Evolutionary conservation across 2,888 invertebrate genomes (phyloP).

Genomic region (Ethmia dodecea): DNA sequence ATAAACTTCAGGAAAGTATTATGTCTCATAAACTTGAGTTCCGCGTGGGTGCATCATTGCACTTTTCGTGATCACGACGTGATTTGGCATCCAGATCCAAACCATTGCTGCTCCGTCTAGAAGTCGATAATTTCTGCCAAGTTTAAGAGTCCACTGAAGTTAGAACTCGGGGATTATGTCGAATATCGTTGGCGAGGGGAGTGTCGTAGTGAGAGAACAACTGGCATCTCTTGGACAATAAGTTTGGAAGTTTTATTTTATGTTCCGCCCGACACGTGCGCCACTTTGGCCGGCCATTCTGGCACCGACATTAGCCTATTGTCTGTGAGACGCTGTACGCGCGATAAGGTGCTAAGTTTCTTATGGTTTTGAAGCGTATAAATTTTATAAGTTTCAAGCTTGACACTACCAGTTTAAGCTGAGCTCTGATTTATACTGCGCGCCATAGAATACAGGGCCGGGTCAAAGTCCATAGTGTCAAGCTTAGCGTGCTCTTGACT

Average conservation of each 20-base stretch:
- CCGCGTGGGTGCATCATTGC: conserved; percentile 49
- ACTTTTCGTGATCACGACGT: conserved; percentile 18
- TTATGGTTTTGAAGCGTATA: too few relatives aligned
- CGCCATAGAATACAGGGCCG: too few relatives aligned
- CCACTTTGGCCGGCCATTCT: conserved; percentile 29
- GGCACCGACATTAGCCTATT: conserved; percentile 12
- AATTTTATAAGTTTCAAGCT: too few relatives aligned
- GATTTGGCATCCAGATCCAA: not conserved
- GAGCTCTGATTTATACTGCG: too few relatives aligned
- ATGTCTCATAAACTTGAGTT: conserved; percentile 30
- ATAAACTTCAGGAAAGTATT: conserved; percentile 29
- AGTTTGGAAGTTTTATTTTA: conserved; percentile 48
- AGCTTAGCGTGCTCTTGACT: too few relatives aligned
- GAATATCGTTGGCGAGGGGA: conserved; percentile 18
- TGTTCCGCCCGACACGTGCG: conserved; percentile 32
- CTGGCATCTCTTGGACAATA: conserved; percentile 37
- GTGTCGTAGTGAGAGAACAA: conserved; percentile 17
- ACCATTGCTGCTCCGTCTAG: conserved; percentile 9
- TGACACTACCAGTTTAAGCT: too few relatives aligned
- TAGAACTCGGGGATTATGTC: too few relatives aligned
- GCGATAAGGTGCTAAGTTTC: not conserved
- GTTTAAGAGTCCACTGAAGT: too few relatives aligned
- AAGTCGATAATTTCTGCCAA: too few relatives aligned
- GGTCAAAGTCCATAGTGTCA: too few relatives aligned
- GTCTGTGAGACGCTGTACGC: conserved; percentile 8